phyloP scores from a whole-genome alignment of 1,140 invertebrate genomes.

The Pollicipes pollicipes region DNA sequence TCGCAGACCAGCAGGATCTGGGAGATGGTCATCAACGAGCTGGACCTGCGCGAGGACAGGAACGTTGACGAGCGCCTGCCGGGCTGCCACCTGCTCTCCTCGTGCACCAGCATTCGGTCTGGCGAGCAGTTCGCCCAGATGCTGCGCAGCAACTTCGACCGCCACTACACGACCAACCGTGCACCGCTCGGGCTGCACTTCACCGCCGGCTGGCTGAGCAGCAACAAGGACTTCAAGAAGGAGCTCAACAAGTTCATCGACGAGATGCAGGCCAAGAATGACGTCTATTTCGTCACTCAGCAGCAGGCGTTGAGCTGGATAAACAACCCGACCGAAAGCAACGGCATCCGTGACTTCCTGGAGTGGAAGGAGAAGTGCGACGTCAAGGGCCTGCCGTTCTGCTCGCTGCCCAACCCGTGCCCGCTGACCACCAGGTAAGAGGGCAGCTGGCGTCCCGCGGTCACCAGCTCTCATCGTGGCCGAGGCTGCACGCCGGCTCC shows the following conservation, averaged over 20 bases:
- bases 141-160: constrained; percentile 80
- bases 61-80: constrained; percentile 76
- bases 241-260: constrained; percentile 85
- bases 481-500: too few relatives aligned
- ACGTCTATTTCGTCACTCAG: constrained; percentile 87
- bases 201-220: constrained; percentile 87
- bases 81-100: constrained; percentile 80
- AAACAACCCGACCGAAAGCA: constrained; percentile 80
- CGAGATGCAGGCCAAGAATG: constrained; percentile 66
- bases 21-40: constrained; percentile 91
- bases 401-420: constrained; percentile 75
- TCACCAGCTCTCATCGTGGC: too few relatives aligned
- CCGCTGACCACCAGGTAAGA: constrained; percentile 52
- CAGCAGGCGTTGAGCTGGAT: constrained; percentile 94
- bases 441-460: too few relatives aligned
- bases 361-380: constrained; percentile 93
- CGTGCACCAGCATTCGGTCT: constrained; percentile 75
- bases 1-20: constrained; percentile 75
- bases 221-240: constrained; percentile 80
- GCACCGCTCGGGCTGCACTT: constrained; percentile 84
- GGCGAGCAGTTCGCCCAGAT: constrained; percentile 40
- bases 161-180: constrained; percentile 78
- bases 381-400: constrained; percentile 79
- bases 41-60: constrained; percentile 76
- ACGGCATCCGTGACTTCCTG: constrained; percentile 68